phyloP scores from a whole-genome alignment of 2,113 vertebrate species.

The Silurus asotus region DNA sequence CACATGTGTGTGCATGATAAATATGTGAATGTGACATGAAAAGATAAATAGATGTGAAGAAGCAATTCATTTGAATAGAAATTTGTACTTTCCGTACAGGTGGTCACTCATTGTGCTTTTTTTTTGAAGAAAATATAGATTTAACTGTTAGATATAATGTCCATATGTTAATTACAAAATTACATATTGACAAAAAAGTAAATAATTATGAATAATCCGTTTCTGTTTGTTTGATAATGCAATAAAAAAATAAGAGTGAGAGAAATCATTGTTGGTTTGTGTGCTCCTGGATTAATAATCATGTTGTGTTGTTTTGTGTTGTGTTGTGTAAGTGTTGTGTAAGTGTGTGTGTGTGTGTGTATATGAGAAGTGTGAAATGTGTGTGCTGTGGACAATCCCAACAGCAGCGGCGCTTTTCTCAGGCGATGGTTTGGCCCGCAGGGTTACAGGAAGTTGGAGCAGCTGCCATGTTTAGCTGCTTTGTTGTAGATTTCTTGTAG shows the following conservation, averaged over 20 bases:
- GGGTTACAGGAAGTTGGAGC: slow-evolving; percentile 83
- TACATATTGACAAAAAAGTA: neutral
- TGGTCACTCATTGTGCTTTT: neutral
- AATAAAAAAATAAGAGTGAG: neutral
- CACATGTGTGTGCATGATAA: neutral
- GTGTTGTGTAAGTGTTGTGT: neutral
- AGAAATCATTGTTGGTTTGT: neutral
- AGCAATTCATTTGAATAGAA: neutral
- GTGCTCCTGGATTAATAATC: neutral
- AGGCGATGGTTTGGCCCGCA: slow-evolving; percentile 67
- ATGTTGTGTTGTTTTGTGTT: neutral
- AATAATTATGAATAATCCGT: neutral
- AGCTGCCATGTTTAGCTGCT: slow-evolving; percentile 84
- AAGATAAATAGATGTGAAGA: neutral
- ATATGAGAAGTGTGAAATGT: neutral
- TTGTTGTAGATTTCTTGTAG: slow-evolving; percentile 84
- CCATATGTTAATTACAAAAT: neutral
- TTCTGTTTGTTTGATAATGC: neutral
- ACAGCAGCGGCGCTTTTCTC: slow-evolving; percentile 41
- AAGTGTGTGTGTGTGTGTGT: slow-evolving; percentile 18
- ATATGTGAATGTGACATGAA: neutral
- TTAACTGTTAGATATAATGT: neutral
- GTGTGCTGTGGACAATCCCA: slow-evolving; percentile 37
- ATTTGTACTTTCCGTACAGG: neutral
- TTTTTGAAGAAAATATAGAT: neutral